A percentile compares a stretch with the other conserved stretches of the same genome.
phyloP scores from a whole-genome alignment of 1,140 invertebrate genomes.

The Drosophila athabasca region DNA sequence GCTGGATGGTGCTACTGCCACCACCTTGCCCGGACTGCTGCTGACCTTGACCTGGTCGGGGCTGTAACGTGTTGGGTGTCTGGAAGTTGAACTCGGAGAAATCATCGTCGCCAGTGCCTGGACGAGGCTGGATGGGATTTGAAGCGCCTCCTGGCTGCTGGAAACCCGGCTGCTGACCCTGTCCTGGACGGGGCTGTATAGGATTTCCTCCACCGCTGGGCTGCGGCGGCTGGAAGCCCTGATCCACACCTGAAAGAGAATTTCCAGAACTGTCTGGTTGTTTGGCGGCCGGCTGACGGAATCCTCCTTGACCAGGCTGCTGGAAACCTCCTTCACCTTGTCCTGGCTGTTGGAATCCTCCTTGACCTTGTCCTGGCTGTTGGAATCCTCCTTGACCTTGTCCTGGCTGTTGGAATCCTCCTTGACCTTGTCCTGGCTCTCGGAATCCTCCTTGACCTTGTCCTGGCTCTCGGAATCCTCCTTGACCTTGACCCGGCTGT shows the following conservation, averaged over 20 bases:
- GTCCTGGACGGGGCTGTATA: slow-evolving; percentile 12
- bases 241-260: too few relatives aligned
- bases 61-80: slow-evolving; percentile 34
- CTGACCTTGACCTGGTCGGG: slow-evolving; percentile 25
- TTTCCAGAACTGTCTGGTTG: too few relatives aligned
- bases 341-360: slow-evolving; percentile 10
- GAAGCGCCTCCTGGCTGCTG: not conserved
- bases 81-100: slow-evolving; percentile 20
- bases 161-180: slow-evolving; percentile 6
- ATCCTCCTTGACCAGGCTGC: not conserved
- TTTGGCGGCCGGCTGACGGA: too few relatives aligned
- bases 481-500: too few relatives aligned
- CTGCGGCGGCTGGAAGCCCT: too few relatives aligned
- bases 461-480: slow-evolving; percentile 6
- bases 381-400: not conserved
- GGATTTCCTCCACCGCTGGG: not conserved
- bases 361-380: slow-evolving; percentile 1
- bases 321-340: not conserved
- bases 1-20: slow-evolving; percentile 14
- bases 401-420: not conserved
- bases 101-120: slow-evolving; percentile 13
- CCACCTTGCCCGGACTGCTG: not conserved
- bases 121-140: slow-evolving; percentile 45
- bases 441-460: not conserved
- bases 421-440: not conserved